Conservation (phyloP, 2,888 invertebrate species). For the Drosophila cracens region DNA sequence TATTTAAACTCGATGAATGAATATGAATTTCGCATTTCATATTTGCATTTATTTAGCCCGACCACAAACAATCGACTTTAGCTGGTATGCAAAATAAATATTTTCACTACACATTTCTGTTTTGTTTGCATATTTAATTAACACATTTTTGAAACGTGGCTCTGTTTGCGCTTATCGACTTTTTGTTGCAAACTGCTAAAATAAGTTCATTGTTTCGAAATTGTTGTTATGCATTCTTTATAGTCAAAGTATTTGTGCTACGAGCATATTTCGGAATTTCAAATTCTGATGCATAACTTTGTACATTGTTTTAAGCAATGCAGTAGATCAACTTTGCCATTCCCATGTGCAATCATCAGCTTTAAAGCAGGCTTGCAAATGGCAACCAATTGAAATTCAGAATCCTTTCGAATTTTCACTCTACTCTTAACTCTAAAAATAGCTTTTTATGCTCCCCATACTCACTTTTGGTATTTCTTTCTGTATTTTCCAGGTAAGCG, state of each 20-base stretch:
- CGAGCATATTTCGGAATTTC: not conserved
- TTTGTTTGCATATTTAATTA: slow-evolving; percentile 56
- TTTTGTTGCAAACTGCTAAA: slow-evolving; percentile 5
- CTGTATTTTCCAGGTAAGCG: slow-evolving; percentile 64
- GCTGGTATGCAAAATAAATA: slow-evolving; percentile 30
- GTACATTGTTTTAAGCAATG: not conserved
- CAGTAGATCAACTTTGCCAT: not conserved
- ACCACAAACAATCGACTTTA: slow-evolving; percentile 55
- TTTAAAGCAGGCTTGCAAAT: not conserved
- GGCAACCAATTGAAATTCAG: not conserved
- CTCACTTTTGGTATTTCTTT: slow-evolving; percentile 2
- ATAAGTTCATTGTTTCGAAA: not conserved
- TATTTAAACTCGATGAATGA: slow-evolving; percentile 49
- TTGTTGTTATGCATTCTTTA: not conserved
- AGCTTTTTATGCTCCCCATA: not conserved
- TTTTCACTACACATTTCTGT: slow-evolving; percentile 10
- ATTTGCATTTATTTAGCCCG: slow-evolving; percentile 54
- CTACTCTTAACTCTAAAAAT: not conserved
- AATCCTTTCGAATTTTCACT: fast-evolving
- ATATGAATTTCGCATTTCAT: slow-evolving; percentile 39
- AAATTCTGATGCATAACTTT: not conserved
- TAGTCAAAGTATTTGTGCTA: not conserved
- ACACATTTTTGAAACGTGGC: slow-evolving; percentile 11
- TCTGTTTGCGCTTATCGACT: slow-evolving; percentile 12
- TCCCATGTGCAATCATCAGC: not conserved